A percentile compares a stretch with the other conserved stretches of the same genome.
phyloP scores from a whole-genome alignment of 2,888 invertebrate species.

The Neria commutata region DNA sequence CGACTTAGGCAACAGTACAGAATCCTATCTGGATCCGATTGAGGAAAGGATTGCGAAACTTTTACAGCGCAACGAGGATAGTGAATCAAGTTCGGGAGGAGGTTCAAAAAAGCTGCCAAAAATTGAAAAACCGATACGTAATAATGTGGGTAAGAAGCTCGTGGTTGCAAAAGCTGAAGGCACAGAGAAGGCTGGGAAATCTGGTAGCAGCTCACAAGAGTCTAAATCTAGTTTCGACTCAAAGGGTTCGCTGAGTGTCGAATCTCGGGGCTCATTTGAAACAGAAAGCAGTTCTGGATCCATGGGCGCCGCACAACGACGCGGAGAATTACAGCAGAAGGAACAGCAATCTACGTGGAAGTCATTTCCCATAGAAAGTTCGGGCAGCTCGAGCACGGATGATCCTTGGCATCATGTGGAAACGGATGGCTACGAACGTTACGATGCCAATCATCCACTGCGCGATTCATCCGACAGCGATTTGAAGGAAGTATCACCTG shows the following conservation, averaged over 20 bases:
- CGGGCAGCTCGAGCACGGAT: constrained; percentile 84
- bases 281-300: constrained; percentile 79
- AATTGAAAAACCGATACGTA: constrained; percentile 61
- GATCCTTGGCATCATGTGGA: constrained; percentile 82
- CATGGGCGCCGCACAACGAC: constrained; percentile 72
- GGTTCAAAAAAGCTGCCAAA: constrained; percentile 66
- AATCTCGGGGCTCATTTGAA: constrained; percentile 75
- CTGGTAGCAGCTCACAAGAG: constrained; percentile 61
- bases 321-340: constrained; percentile 67
- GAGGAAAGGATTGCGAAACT: constrained; percentile 63
- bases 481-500: constrained; percentile 64
- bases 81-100: constrained; percentile 68
- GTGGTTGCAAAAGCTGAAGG: constrained; percentile 62
- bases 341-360: constrained; percentile 82
- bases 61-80: constrained; percentile 65
- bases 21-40: constrained; percentile 60
- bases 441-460: constrained; percentile 58
- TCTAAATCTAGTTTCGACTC: constrained; percentile 71
- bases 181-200: constrained; percentile 54
- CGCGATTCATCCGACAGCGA: constrained; percentile 59
- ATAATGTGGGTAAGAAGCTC: constrained; percentile 57
- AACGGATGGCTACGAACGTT: constrained; percentile 69
- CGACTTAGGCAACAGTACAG: constrained; percentile 67
- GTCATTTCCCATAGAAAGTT: constrained; percentile 83
- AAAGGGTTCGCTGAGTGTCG: constrained; percentile 70